Conservation (phyloP, 1,140 invertebrate genomes). For the Drosophila quadrilineata region DNA sequence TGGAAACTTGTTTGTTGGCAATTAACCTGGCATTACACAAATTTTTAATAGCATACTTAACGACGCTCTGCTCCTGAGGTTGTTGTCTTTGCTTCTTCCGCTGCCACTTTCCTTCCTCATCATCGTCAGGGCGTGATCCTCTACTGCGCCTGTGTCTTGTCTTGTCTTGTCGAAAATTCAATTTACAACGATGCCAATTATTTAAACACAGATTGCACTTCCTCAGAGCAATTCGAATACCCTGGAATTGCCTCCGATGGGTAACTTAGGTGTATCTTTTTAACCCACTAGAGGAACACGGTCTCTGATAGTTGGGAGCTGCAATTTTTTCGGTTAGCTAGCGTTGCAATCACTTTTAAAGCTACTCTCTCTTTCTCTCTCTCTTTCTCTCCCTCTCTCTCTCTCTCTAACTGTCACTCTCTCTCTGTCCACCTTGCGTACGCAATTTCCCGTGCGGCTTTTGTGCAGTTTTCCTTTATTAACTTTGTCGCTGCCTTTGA, state of each 20-base stretch:
- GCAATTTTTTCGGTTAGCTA: no score
- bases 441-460: constrained; percentile 26
- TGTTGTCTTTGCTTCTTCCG: background rate
- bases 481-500: constrained; percentile 31
- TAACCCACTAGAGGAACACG: no score
- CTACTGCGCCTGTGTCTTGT: background rate
- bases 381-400: no score
- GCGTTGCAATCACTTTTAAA: constrained; percentile 18
- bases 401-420: no score
- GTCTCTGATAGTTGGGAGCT: no score
- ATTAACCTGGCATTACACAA: constrained; percentile 69
- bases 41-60: constrained; percentile 69
- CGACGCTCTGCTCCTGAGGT: constrained; percentile 3
- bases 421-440: no score
- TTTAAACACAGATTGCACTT: constrained; percentile 25
- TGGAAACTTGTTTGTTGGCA: constrained; percentile 59
- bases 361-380: constrained; percentile 14
- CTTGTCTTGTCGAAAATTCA: constrained; percentile 12
- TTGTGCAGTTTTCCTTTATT: constrained; percentile 27
- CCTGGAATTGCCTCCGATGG: no score
- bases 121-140: background rate
- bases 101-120: background rate
- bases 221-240: constrained; percentile 4
- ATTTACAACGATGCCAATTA: constrained; percentile 25
- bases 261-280: background rate